Base-by-base conservation (phyloP, 2,888 invertebrate species). In the Phaonia tiefii region DNA sequence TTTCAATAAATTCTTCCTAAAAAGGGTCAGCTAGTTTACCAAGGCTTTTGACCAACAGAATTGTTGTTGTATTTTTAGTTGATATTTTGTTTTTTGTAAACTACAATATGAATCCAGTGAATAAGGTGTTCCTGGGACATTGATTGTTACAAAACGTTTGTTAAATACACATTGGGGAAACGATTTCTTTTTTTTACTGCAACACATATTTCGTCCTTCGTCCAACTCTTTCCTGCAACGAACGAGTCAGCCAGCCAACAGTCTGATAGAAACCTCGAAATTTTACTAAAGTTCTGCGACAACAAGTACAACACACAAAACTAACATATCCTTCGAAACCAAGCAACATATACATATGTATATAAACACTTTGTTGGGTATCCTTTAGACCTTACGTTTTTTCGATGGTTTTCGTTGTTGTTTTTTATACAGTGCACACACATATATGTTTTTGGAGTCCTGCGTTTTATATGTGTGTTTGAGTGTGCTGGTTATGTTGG, bases 401-500 rank as follows among this genome's bases (percentile, higher is more conserved):
- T 39, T 56, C 31, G 3, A 31, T 3, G 56, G 39, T 65, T 75
- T 70, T 49, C 65, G 60, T 26, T 65, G 31, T 42, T 26, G 69
- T 26, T 79, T 73, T 74, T 51, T 42, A 22, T 42, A n/a, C n/a
- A n/a, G 17, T 63, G 20, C 31, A 11, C 11, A 42, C n/a, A 63
- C 63, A 63, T 31, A 42, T 39, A 22, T 63, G 15, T 63, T 15
- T 42, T 37, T 22, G 42, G 13, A 22, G 25, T 56, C 25, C 54
- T 54, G 22, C 49, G 17, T 42, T 26, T 75, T 80, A 83, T 75
- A 31, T 60, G 46, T 73, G n/a, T 58, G 15, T 67, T 3, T 31
- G 44, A 49, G 56, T 42, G 56, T 67, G 77, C 69, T 51, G 54
- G 58, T 51, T 73, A 86, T 86, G 88, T 63, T 42, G 81, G 75